A percentile compares a stretch with the other conserved stretches of the same genome.
phyloP scores from a whole-genome alignment of 1,140 invertebrate genomes.

The Cotesia vestalis region DNA sequence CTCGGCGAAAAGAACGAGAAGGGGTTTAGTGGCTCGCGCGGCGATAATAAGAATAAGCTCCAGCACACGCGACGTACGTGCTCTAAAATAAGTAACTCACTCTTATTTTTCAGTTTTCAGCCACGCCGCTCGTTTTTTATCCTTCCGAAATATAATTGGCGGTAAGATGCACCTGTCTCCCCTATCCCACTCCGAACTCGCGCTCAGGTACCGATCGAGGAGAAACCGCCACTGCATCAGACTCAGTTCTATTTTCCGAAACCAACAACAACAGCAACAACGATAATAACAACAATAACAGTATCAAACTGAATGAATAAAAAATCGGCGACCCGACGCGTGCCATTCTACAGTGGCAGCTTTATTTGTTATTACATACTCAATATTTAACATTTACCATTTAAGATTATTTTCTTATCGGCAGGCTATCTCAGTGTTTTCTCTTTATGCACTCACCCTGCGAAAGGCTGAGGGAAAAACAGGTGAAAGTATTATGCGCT shows the following conservation, averaged over 20 bases:
- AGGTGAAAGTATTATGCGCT: conserved; percentile 28
- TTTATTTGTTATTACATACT: no score
- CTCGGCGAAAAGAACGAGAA: conserved; percentile 9
- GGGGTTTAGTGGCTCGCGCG: conserved; percentile 20
- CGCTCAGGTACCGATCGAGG: background rate
- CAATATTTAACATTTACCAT: no score
- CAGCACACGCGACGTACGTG: conserved; percentile 23
- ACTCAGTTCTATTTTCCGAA: conserved; percentile 14
- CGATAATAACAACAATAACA: background rate
- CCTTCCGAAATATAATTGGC: conserved; percentile 67
- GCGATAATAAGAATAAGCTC: conserved; percentile 18
- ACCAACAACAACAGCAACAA: background rate
- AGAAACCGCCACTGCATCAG: conserved; percentile 26
- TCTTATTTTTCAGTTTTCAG: conserved; percentile 56
- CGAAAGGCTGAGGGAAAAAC: conserved; percentile 16
- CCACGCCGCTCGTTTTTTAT: conserved; percentile 57
- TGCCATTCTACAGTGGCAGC: conserved; percentile 14
- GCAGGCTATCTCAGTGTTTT: no score
- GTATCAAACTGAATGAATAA: background rate
- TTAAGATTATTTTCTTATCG: no score
- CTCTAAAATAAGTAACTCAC: conserved; percentile 20
- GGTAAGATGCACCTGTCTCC: conserved; percentile 66
- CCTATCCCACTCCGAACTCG: conserved; percentile 44
- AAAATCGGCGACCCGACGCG: conserved; percentile 23
- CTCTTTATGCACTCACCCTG: no score